Percentiles rank a stretch among this genome's conserved stretches.
phyloP scores from a whole-genome alignment of 2,113 vertebrate species.

The Cyanistes caeruleus region DNA sequence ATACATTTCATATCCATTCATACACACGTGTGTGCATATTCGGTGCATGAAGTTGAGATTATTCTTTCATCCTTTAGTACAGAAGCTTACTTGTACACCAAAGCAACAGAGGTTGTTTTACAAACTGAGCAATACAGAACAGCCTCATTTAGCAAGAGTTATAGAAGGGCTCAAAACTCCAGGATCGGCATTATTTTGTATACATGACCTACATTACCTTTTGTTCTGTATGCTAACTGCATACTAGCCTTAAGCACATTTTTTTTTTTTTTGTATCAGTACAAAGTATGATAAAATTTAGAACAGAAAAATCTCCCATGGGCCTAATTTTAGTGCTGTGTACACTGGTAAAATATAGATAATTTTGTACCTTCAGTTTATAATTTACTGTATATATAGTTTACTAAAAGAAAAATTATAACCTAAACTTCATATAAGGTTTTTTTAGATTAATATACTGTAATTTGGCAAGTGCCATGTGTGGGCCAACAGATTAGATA shows the following conservation, averaged over 20 bases:
- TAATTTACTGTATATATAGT: not conserved
- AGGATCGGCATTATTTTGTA: not conserved
- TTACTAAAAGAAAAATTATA: not conserved
- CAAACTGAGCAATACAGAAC: not conserved
- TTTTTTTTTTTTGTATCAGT: not conserved
- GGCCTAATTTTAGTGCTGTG: not conserved
- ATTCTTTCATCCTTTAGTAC: not conserved
- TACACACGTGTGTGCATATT: not conserved
- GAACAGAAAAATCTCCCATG: not conserved
- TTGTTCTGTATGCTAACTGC: not conserved
- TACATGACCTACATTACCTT: not conserved
- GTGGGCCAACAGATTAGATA: not conserved
- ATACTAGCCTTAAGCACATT: not conserved
- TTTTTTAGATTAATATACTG: not conserved
- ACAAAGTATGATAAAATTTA: not conserved
- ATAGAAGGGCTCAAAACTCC: not conserved
- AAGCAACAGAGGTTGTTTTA: not conserved
- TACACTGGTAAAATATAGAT: not conserved
- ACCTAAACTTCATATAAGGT: not conserved
- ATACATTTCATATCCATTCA: not conserved
- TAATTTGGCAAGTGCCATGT: not conserved
- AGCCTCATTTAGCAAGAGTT: not conserved
- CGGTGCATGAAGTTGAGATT: not conserved
- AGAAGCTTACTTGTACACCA: not conserved
- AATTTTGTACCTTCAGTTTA: not conserved